phyloP scores from a whole-genome alignment of 2,888 invertebrate species.

The Ptychoptera albimana region DNA sequence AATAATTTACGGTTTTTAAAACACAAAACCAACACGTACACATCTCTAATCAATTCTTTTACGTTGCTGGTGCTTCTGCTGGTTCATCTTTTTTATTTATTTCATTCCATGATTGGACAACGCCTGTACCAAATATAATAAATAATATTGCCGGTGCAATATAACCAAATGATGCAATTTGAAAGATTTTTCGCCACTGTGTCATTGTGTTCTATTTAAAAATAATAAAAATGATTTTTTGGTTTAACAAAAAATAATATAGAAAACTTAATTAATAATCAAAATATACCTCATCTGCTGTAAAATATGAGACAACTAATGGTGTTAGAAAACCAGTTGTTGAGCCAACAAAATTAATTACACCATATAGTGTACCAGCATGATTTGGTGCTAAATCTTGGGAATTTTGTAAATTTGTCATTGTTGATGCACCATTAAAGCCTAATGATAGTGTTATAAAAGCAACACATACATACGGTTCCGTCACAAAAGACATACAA shows the following conservation, averaged over 20 bases:
- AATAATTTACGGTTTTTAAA: too few species aligned
- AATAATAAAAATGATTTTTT: not conserved
- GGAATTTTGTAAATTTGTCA: constrained; percentile 43
- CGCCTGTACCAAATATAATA: constrained; percentile 51
- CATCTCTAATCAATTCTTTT: too few species aligned
- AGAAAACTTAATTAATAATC: not conserved
- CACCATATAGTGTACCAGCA: constrained; percentile 55
- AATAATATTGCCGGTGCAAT: constrained; percentile 51
- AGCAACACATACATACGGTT: constrained; percentile 41
- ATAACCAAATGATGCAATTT: constrained; percentile 54
- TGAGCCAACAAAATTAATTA: constrained; percentile 56
- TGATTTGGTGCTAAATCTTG: constrained; percentile 61
- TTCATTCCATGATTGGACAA: constrained; percentile 57
- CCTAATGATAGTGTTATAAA: constrained; percentile 54
- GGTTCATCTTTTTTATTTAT: constrained; percentile 15
- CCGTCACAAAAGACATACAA: constrained; percentile 41
- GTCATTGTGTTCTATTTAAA: constrained; percentile 54
- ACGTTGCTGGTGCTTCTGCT: not conserved
- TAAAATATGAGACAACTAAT: constrained; percentile 45
- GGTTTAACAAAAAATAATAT: not conserved
- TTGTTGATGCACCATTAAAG: constrained; percentile 44
- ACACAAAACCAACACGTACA: too few species aligned
- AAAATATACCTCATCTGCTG: constrained; percentile 34
- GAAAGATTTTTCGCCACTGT: constrained; percentile 59
- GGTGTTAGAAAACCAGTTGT: constrained; percentile 57